Evolutionary conservation across 2,888 invertebrate species (phyloP), one percentile per base, ranked within the genome.

Genomic region (Oligia latruncula): DNA sequence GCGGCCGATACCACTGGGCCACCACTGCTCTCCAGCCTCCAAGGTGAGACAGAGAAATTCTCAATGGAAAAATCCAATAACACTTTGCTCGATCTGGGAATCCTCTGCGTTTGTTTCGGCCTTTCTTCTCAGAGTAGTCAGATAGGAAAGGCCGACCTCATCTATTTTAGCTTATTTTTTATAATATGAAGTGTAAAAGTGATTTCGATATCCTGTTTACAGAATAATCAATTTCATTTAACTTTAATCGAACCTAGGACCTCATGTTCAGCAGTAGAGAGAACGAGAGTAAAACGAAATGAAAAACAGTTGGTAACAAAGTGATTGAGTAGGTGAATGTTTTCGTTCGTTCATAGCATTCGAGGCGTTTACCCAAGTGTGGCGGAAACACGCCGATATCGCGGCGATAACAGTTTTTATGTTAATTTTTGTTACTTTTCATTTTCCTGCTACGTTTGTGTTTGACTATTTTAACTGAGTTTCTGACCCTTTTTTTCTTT

Each of bases 351-450:
- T 60, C 83, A 80, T 77, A 79, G 81, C 79, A 84, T 77, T 85
- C 84, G 82, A 88, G 81, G 87, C 81, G 90, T 92, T 92, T 92
- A 92, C 91, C 80, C 79, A 85, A 82, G 87, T 86, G 86, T 80
- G 87, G 90, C 94, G 94, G 93, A 95, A 95, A 93, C 90, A 89
- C 52, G 76, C 71, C 88, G 90, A 90, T 94, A 94, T 92, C 90
- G 91, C 76, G 49, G 64, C 92, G 94, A 95, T 95, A 95, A 94
- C 91, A 91, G 83, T 87, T 87, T 93, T 91, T 89, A 92, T 92
- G 91, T 89, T 79, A 92, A 92, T 93, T 92, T 91, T 91, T 90
- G 87, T 91, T 92, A 90, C 90, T 89, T 92, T 90, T 90, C 87
- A 90, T 91, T 92, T 90, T 86, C 89, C 87, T 80, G 17, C 35